Evolutionary conservation across 2,113 vertebrate species (phyloP), one percentile per base, ranked within the genome.

Genomic region (Clarias gariepinus): DNA sequence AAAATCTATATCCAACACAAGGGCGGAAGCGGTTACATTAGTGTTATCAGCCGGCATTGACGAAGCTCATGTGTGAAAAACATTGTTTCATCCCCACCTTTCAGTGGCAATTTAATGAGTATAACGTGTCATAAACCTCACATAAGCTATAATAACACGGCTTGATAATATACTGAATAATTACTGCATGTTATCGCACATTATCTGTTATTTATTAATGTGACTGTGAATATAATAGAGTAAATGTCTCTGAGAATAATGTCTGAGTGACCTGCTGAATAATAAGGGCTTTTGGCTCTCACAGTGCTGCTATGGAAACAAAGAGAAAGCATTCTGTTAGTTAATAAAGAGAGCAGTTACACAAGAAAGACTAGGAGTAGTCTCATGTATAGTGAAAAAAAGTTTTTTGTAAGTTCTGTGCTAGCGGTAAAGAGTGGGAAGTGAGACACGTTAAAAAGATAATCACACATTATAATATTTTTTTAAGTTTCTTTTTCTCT

Each of bases 231-330:
- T 66, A 47, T 82, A 69, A 78, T 82, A 55, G 41, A 68, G 61
- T 77, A 82, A 85, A 85, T 81, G 7, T 81, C 41, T 69, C 63
- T 60, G 41, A 30, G 19, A 76, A 61, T 79, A 84, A 69, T 64
- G 53, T 83, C 52, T 69, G 66, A 57, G 58, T 55, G 84, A 66
- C 79, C 77, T 86, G 82, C 25, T 36, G 73, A 68, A 88, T 85
- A 73, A 84, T 81, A 78, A 88, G 83, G 18, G 82, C 68, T 71
- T 87, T 91, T 86, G 88, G 88, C 86, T 86, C 82, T 86, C 86
- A 86, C 68, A 83, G 68, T 82, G 93, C 90, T 94, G 90, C 91
- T 89, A 93, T 93, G 92, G 92, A 86, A 93, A 94, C 93, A 85
- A 73, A 86, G 85, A 91, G 90, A 78, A 88, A 16, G 28, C 52